Evolutionary conservation across 1,140 invertebrate genomes (phyloP).

Genomic region (Drosophila busckii): DNA sequence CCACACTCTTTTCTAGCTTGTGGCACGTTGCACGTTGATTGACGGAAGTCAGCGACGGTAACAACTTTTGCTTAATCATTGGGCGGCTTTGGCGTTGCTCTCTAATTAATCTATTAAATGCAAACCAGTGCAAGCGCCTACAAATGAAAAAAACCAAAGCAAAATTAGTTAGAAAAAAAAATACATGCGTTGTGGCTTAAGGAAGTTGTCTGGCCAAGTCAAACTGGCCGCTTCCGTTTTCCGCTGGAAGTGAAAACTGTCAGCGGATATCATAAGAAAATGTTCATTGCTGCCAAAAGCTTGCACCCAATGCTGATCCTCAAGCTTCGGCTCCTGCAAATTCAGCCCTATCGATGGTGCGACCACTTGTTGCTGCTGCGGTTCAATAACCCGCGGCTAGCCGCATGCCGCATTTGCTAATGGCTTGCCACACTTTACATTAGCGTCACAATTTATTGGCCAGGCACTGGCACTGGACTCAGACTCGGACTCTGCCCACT

Average conservation of each 20-base stretch:
- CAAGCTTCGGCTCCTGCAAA: background rate
- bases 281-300: conserved; percentile 65
- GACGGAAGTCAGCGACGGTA: conserved; percentile 59
- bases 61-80: conserved; percentile 72
- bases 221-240: conserved; percentile 69
- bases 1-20: background rate
- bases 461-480: conserved; percentile 41
- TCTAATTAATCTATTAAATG: conserved; percentile 77
- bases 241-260: conserved; percentile 73
- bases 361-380: conserved; percentile 18
- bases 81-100: conserved; percentile 54
- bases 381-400: conserved; percentile 55
- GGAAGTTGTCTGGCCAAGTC: conserved; percentile 46
- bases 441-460: conserved; percentile 74
- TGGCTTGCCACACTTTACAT: conserved; percentile 75
- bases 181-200: conserved; percentile 61
- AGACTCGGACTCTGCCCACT: conserved; percentile 25
- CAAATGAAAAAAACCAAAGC: conserved; percentile 38
- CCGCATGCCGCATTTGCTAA: conserved; percentile 38
- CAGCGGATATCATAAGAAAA: conserved; percentile 70
- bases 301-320: background rate
- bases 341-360: background rate
- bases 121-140: conserved; percentile 44
- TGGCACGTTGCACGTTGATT: conserved; percentile 34
- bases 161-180: background rate